These are phyloP conservation scores for Lagodon rhomboides DNA, from an alignment of 2,797 vertebrate genomes.

Conservation along the genomic window DNA sequence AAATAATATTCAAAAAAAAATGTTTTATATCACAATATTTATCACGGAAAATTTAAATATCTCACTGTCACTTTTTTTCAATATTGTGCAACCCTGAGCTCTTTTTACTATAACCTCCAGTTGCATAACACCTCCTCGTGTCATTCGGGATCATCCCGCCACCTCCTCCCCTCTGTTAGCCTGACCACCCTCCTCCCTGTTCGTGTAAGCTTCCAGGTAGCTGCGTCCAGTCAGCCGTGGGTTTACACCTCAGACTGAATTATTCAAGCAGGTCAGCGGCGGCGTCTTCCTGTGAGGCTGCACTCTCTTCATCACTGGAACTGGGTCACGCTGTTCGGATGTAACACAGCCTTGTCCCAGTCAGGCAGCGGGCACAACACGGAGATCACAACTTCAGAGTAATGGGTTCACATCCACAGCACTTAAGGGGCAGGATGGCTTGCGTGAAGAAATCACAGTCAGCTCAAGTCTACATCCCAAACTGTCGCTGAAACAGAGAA, in stretches of 20 bases:
- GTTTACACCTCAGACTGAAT: slow-evolving; percentile 73
- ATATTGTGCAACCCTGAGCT: no score
- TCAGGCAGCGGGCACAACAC: slow-evolving; percentile 20
- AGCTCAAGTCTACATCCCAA: background rate
- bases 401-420: slow-evolving; percentile 21
- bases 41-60: no score
- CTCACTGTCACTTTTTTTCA: no score
- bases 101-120: slow-evolving; percentile 22
- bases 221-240: slow-evolving; percentile 55
- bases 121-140: slow-evolving; percentile 40
- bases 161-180: slow-evolving; percentile 21
- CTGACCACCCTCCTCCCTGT: slow-evolving; percentile 11
- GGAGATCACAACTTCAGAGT: slow-evolving; percentile 13
- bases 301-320: slow-evolving; percentile 69
- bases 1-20: no score
- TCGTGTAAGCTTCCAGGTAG: slow-evolving; percentile 66
- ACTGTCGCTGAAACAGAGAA: slow-evolving; percentile 2
- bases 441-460: background rate
- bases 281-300: slow-evolving; percentile 46
- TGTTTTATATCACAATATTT: no score
- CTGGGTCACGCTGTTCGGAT: slow-evolving; percentile 76
- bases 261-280: slow-evolving; percentile 77
- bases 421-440: background rate
- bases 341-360: slow-evolving; percentile 55
- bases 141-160: slow-evolving; percentile 5